Conservation (phyloP, 2,113 vertebrate genomes). For the Chroicocephalus ridibundus region DNA sequence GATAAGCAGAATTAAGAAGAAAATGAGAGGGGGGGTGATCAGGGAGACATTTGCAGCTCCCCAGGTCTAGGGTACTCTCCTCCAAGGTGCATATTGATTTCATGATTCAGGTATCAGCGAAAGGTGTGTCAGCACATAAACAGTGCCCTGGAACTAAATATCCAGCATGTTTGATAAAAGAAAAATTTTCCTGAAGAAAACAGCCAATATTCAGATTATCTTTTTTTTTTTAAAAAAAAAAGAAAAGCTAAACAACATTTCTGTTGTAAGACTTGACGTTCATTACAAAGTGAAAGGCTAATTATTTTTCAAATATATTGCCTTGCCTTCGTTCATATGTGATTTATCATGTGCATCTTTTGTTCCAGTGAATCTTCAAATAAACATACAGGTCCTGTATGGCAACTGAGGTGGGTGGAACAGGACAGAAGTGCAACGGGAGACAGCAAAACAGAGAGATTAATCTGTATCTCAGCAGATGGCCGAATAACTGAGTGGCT, state of each 20-base stretch:
- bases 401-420: slow-evolving; percentile 87
- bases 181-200: background rate
- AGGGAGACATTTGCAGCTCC: background rate
- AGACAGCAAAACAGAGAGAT: slow-evolving; percentile 78
- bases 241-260: background rate
- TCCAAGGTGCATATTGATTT: background rate
- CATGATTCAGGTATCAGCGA: background rate
- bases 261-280: background rate
- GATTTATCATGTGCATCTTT: background rate
- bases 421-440: slow-evolving; percentile 68
- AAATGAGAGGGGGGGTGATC: background rate
- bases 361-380: slow-evolving; percentile 76
- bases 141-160: background rate
- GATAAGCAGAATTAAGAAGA: background rate
- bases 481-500: slow-evolving; percentile 86
- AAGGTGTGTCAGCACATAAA: background rate
- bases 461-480: slow-evolving; percentile 86
- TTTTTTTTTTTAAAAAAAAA: background rate
- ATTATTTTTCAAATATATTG: background rate
- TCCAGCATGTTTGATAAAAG: background rate
- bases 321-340: background rate
- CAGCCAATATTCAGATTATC: background rate
- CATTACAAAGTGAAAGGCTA: background rate
- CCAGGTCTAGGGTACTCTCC: background rate
- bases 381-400: slow-evolving; percentile 82